Conservation (phyloP, 1,140 invertebrate genomes). For the Musca vetustissima region DNA sequence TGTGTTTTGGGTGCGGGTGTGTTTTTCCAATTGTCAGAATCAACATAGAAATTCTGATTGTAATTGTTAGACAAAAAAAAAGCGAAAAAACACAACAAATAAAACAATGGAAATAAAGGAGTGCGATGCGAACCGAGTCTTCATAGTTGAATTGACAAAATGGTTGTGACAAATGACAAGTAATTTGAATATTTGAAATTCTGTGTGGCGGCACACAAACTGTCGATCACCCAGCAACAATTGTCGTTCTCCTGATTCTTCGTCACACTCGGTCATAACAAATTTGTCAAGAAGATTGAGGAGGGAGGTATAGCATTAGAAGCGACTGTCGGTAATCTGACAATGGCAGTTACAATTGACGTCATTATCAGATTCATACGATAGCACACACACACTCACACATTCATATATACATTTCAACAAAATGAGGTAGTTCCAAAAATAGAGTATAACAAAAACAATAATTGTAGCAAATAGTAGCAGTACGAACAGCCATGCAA, state of each 20-base stretch:
- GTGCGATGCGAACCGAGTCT: neutral
- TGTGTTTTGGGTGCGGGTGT: no score
- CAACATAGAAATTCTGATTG: no score
- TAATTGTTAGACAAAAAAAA: neutral
- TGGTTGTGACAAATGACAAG: constrained; percentile 4
- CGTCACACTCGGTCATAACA: no score
- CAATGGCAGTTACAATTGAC: neutral
- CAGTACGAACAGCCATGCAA: neutral
- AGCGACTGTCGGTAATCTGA: neutral
- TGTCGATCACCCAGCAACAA: constrained; percentile 9
- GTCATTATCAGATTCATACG: neutral
- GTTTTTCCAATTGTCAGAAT: no score
- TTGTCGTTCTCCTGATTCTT: no score
- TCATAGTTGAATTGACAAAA: neutral
- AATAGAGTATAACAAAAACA: neutral
- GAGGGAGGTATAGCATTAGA: no score
- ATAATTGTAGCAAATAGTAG: neutral
- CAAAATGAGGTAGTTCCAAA: neutral
- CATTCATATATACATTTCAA: neutral
- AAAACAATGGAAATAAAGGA: constrained; percentile 7
- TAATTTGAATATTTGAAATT: constrained; percentile 19
- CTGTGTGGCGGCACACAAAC: constrained; percentile 6
- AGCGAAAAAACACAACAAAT: neutral
- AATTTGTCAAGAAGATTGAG: no score
- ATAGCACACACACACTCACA: no score